phyloP scores from a whole-genome alignment of 2,797 vertebrate species.

The Ciconia nigra region DNA sequence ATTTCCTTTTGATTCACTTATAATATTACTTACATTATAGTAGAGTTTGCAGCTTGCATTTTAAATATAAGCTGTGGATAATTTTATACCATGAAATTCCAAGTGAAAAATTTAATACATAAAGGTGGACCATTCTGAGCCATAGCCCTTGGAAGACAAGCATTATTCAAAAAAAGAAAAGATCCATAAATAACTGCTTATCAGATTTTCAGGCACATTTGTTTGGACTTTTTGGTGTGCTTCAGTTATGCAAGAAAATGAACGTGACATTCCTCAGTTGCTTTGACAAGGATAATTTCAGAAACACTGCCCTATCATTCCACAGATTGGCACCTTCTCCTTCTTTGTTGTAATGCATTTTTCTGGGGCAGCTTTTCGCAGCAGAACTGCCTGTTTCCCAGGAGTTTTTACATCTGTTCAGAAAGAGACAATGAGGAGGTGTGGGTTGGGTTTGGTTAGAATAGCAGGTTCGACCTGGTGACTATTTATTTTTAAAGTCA shows the following conservation, averaged over 20 bases:
- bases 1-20: constrained; percentile 39
- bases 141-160: background rate
- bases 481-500: constrained; percentile 6
- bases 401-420: background rate
- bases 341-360: constrained; percentile 19
- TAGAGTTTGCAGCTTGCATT: constrained; percentile 23
- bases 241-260: constrained; percentile 34
- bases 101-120: background rate
- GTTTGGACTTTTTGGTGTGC: constrained; percentile 25
- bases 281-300: constrained; percentile 49
- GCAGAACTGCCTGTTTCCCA: background rate
- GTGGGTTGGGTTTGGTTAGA: background rate
- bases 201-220: constrained; percentile 23
- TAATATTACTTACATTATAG: constrained; percentile 7
- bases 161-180: background rate
- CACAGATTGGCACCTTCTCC: constrained; percentile 33
- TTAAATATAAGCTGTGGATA: constrained; percentile 4
- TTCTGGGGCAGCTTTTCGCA: background rate
- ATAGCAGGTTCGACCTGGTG: background rate
- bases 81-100: background rate
- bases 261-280: constrained; percentile 18
- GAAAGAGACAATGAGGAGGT: background rate
- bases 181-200: background rate
- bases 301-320: constrained; percentile 38
- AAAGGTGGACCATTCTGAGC: background rate